Evolutionary conservation across 2,113 vertebrate species (phyloP), one percentile per base, ranked within the genome.

Genomic region (Bufo gargarizans): DNA sequence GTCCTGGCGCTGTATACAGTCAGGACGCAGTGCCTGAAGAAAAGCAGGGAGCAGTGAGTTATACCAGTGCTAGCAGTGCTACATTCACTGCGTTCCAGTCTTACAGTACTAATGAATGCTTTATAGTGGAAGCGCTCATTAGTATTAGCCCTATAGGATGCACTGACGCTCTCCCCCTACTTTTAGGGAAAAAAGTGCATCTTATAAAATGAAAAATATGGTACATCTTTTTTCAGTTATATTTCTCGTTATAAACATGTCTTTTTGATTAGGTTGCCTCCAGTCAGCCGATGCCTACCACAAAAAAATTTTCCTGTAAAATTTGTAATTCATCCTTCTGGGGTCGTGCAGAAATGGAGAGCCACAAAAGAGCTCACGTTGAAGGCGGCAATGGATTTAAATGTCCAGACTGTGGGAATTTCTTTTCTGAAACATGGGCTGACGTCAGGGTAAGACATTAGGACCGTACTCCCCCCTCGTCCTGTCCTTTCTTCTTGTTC

Each of bases 271-370:
- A 86, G 90, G 86, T 33, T 50, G 86, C 16, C 58, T 80, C 0
- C 77, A 89, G 0, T 74, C 82, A 77, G 49, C 17, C 80, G 71
- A 17, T 63, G 5, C 92, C 93, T 84, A 85, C 91, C 45, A 92
- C 95, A 55, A 99, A 99, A 93, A 97, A 96, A 90, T 99, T 99
- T 93, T 99, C 97, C 90, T 99, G 98, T 90, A 96, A 97, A 90
- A 96, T 99, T 92, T 99, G 98, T 92, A 96, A 96, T 22, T 97
- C 97, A 91, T 94, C 97, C 87, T 99, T 99, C 88, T 94, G 96
- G 0, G 97, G 98, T 77, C 96, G 98, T 82, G 98, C 98, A 0
- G 98, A 99, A 91, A 99, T 99, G 98, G 98, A 99, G 91, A 99
- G 97, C 93, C 98, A 99, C 95, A 99, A 99, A 93, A 96, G 96